Percentiles rank a stretch among this genome's conserved stretches.
Evolutionary conservation across 2,888 invertebrate species (phyloP).

Genomic region (Tipula unca): DNA sequence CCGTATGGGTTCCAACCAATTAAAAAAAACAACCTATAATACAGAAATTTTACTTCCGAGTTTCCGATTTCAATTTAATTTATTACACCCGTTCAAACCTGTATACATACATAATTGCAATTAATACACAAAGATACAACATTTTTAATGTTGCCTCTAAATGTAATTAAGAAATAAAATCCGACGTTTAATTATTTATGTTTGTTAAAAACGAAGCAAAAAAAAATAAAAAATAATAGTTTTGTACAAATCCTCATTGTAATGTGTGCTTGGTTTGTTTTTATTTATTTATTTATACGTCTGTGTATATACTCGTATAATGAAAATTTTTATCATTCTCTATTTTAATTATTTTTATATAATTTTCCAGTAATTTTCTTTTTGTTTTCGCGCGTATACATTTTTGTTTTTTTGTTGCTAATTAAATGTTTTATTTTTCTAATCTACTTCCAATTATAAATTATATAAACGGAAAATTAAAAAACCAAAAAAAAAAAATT

Average conservation of each 20-base stretch:
- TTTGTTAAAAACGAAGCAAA: background rate
- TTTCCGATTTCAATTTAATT: no score
- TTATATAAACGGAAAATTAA: background rate
- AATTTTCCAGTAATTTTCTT: background rate
- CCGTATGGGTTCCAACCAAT: no score
- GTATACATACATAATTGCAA: no score
- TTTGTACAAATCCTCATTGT: background rate
- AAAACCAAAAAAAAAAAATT: background rate
- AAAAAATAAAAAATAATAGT: background rate
- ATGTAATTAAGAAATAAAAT: background rate
- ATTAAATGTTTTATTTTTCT: background rate
- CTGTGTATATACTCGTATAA: background rate
- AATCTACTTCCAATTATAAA: background rate
- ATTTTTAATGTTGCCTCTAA: background rate
- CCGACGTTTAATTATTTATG: background rate
- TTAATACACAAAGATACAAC: no score
- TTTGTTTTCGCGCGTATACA: no score
- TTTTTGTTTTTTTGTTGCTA: background rate
- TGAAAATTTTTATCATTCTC: background rate
- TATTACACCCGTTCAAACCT: no score
- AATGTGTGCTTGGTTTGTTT: background rate
- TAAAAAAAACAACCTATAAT: no score
- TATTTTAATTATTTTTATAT: background rate
- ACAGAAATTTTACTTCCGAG: no score
- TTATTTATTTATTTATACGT: background rate